Percentiles rank a stretch among this genome's conserved stretches.
phyloP scores from a whole-genome alignment of 2,888 invertebrate species.

The Microchrysa polita region DNA sequence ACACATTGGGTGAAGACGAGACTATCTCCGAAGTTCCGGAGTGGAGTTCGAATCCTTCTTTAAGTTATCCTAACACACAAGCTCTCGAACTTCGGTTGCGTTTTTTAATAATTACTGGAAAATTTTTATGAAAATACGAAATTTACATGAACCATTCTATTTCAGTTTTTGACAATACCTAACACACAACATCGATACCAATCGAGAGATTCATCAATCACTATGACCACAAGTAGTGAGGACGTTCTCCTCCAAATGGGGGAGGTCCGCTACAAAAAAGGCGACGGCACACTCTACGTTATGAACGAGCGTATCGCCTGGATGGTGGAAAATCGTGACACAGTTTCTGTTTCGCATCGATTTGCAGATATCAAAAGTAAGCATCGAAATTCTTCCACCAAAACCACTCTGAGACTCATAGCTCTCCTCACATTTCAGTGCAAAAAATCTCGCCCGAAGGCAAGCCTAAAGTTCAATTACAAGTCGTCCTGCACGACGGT shows the following conservation, averaged over 20 bases:
- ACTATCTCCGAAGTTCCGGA: too few relatives aligned
- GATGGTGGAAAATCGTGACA: conserved; percentile 93
- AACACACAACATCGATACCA: neutral
- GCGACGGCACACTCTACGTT: conserved; percentile 91
- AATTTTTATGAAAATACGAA: too few relatives aligned
- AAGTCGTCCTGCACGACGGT: conserved; percentile 94
- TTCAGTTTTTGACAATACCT: neutral
- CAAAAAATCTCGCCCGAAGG: conserved; percentile 98
- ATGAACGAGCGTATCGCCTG: conserved; percentile 96
- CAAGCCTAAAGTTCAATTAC: conserved; percentile 97
- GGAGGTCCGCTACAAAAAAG: conserved; percentile 94
- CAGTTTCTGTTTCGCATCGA: conserved; percentile 90
- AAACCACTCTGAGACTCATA: neutral
- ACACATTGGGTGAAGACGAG: too few relatives aligned
- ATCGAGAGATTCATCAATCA: neutral
- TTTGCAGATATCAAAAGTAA: conserved; percentile 96
- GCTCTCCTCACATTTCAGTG: conserved; percentile 66
- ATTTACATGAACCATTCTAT: neutral
- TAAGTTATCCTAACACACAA: too few relatives aligned
- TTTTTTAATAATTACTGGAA: too few relatives aligned
- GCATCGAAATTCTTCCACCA: conserved; percentile 52
- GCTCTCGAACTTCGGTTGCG: too few relatives aligned
- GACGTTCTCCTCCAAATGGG: conserved; percentile 93
- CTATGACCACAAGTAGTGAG: conserved; percentile 89
- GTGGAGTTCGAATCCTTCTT: too few relatives aligned